These are phyloP conservation scores for Neocrepidodera transversa DNA, from an alignment of 2,888 invertebrate species.

Conservation along the genomic window DNA sequence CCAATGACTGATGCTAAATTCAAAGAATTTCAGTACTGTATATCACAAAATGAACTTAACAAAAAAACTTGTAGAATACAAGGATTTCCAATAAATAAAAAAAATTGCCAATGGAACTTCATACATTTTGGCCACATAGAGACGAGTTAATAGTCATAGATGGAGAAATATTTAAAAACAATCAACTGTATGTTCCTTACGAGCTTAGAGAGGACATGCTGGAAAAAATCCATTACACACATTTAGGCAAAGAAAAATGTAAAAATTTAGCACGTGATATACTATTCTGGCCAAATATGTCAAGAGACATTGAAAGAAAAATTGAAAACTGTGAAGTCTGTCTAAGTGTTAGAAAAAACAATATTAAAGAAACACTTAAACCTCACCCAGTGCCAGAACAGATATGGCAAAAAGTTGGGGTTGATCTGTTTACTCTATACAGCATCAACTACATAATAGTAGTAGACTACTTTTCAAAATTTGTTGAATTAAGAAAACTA, in stretches of 20 bases:
- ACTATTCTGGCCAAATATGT: not conserved
- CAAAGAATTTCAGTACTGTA: no score
- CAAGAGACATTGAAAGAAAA: not conserved
- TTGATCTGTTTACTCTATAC: not conserved
- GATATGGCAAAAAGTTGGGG: not conserved
- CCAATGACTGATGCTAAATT: no score
- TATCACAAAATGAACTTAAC: no score
- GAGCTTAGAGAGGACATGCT: not conserved
- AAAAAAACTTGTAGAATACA: no score
- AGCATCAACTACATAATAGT: not conserved
- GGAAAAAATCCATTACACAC: slow-evolving; percentile 1
- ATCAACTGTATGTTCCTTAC: slow-evolving; percentile 3
- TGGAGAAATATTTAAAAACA: not conserved
- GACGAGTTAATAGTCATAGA: not conserved
- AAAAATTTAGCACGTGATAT: not conserved
- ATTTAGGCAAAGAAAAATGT: slow-evolving; percentile 3
- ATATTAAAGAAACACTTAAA: not conserved
- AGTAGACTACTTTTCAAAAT: not conserved
- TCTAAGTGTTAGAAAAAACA: not conserved
- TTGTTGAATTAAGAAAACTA: not conserved
- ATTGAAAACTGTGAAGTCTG: no score
- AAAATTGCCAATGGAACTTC: no score
- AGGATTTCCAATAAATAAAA: no score
- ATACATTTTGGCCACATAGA: not conserved
- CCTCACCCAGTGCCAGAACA: not conserved